These are phyloP conservation scores for Stenodema calcarata DNA, from an alignment of 2,888 invertebrate genomes.

Conservation along the genomic window DNA sequence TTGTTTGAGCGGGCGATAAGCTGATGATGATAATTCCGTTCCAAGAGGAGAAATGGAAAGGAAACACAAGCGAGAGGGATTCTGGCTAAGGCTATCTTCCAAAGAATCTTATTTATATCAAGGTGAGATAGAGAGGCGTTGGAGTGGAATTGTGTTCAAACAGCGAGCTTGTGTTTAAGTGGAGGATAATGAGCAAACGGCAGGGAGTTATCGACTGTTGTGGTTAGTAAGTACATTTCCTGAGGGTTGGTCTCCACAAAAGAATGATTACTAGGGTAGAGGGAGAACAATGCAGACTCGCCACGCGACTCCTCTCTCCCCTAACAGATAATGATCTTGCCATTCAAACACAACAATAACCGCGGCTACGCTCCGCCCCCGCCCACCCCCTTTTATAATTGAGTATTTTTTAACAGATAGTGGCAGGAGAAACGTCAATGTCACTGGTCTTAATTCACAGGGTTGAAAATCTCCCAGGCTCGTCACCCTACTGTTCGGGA, in stretches of 20 bases:
- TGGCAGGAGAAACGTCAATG: slow-evolving; percentile 42
- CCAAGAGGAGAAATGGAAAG: neutral
- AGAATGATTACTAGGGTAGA: slow-evolving; percentile 51
- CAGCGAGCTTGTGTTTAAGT: slow-evolving; percentile 49
- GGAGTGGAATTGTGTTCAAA: slow-evolving; percentile 50
- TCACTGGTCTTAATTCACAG: slow-evolving; percentile 44
- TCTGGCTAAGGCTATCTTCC: slow-evolving; percentile 39
- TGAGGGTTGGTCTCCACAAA: slow-evolving; percentile 49
- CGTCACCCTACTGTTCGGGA: neutral
- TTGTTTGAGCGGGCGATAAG: slow-evolving; percentile 40
- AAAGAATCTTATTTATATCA: slow-evolving; percentile 45
- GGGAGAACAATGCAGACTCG: slow-evolving; percentile 50
- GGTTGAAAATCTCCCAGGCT: slow-evolving; percentile 22
- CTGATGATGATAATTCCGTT: slow-evolving; percentile 25
- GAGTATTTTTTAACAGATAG: slow-evolving; percentile 47
- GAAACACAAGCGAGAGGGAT: slow-evolving; percentile 12
- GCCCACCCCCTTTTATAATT: slow-evolving; percentile 42
- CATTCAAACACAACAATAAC: slow-evolving; percentile 53
- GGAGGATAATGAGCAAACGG: slow-evolving; percentile 50
- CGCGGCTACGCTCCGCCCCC: slow-evolving; percentile 42
- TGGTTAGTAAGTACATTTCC: slow-evolving; percentile 52
- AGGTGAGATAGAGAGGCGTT: slow-evolving; percentile 47
- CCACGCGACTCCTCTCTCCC: slow-evolving; percentile 51
- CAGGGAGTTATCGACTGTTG: slow-evolving; percentile 52
- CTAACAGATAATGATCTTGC: slow-evolving; percentile 52